Base-by-base conservation (phyloP, 2,797 vertebrate species). In the Eulemur albifrons region DNA sequence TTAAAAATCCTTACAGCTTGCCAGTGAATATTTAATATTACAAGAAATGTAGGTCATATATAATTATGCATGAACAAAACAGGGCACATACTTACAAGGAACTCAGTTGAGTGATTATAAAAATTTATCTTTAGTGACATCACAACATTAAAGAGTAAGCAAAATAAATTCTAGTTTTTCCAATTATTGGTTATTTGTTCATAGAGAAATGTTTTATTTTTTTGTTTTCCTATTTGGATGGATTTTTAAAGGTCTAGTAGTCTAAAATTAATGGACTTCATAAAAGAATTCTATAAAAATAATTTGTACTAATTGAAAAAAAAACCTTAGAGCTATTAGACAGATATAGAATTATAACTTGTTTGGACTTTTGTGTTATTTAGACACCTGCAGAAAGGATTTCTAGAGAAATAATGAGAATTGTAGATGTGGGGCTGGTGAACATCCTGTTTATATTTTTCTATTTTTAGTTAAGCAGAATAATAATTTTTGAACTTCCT, bases 401-500 rank as follows among this genome's bases (percentile, higher is more conserved):
- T 92, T 95, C 30, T 63, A 72, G 67, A 67, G 35, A 77, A 27
- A 38, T 4, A 12, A 77, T 86, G 30, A 86, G 45, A 88, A 83
- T 67, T 90, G 4, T 5, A 88, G 40, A 80, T 76, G 23, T 63
- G 23, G 48, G 15, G 6, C 17, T 88, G 15, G 3, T 81, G 52
- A 90, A 67, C 15, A 92, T 45, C 15, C 30, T 92, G 12, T 50
- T 79, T 93, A 77, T 75, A 81, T 81, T 88, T 52, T 88, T 88
- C 59, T 67, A 25, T 69, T 95, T 85, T 83, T 82, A 79, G 38
- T 79, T 84, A 94, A 88, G 20, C 20, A 88, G n/a, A 92, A 81
- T 48, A 88, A 90, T 57, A 69, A 87, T 59, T 72, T 82, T 89
- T 92, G 14, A 88, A 90, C 15, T 7, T 77, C 18, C 50, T 63